phyloP scores from a whole-genome alignment of 1,140 invertebrate species.

The Trachelipus rathkii region DNA sequence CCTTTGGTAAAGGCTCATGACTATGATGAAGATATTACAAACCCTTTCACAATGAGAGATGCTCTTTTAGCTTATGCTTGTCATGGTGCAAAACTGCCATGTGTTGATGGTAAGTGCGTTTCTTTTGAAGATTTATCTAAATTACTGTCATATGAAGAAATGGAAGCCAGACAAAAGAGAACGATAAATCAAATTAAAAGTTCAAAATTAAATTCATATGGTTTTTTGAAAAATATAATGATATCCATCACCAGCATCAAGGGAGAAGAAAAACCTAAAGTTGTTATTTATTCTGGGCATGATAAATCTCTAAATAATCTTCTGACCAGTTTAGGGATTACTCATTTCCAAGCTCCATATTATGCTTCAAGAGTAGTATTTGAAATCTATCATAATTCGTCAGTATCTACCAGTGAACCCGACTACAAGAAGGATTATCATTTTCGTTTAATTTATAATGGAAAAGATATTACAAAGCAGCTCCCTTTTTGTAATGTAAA shows the following conservation, averaged over 20 bases:
- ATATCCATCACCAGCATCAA: slow-evolving; percentile 71
- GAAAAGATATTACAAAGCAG: slow-evolving; percentile 74
- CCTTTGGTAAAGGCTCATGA: slow-evolving; percentile 61
- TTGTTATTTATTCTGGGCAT: slow-evolving; percentile 85
- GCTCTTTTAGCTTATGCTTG: slow-evolving; percentile 76
- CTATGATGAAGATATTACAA: slow-evolving; percentile 55
- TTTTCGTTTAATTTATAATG: slow-evolving; percentile 79
- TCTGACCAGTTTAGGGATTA: slow-evolving; percentile 68
- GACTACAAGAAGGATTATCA: slow-evolving; percentile 63
- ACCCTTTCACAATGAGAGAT: slow-evolving; percentile 70
- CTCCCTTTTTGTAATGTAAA: slow-evolving; percentile 70
- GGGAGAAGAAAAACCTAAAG: slow-evolving; percentile 67
- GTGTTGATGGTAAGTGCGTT: slow-evolving; percentile 56
- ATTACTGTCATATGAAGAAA: slow-evolving; percentile 69
- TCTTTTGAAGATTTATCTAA: slow-evolving; percentile 66
- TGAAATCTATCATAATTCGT: slow-evolving; percentile 58
- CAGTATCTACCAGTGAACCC: slow-evolving; percentile 35
- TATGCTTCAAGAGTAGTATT: slow-evolving; percentile 81
- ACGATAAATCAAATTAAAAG: slow-evolving; percentile 63
- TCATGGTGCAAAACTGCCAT: slow-evolving; percentile 72
- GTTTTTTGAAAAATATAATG: slow-evolving; percentile 70
- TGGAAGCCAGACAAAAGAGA: slow-evolving; percentile 64
- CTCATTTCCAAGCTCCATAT: slow-evolving; percentile 60
- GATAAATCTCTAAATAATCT: slow-evolving; percentile 82
- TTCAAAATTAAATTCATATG: slow-evolving; percentile 69